Base-by-base conservation (phyloP, 1,140 invertebrate genomes). In the Augochlora pura region DNA sequence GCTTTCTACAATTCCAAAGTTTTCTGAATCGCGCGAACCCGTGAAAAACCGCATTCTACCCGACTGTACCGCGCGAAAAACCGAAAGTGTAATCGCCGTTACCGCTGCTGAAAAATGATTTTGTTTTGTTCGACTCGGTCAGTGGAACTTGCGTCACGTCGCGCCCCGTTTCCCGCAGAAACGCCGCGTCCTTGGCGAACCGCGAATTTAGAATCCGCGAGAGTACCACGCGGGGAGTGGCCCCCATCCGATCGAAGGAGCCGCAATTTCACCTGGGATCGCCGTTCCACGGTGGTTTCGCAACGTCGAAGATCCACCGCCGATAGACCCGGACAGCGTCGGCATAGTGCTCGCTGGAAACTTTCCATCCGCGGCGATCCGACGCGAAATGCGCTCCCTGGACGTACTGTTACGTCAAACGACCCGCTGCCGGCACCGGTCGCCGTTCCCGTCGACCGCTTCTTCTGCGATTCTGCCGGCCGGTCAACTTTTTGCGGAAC, bases 321-420 rank as follows among this genome's bases (percentile, higher is more conserved):
- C 52, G 77, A 79, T 82, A 74, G 68, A 46, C 32, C 57, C n/a
- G 46, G 66, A 62, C 46, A 52, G 42, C 10, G 42, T 12, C 3
- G 42, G 10, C 2, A 10, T 14, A 46, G 10, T 12, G 42, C 2
- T 12, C 12, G 42, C 42, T 46, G 12, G 42, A 80, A 74, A 78
- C 70, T 79, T 82, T 82, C 60, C 70, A 72, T 67, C 68, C 63
- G 76, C 46, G 66, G 46, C 60, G 39, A 42, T 27, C 57, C 59
- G 42, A 77, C 6, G 60, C 14, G 49, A 16, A 60, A 81, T 67
- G 73, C 25, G 67, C 64, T 27, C 52, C 52, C 63, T 64, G 54
- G 54, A 57, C 54, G 54, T 42, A 23, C 25, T 65, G 46, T 74
- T 74, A 74, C 72, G 72, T 74, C 62, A 74, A 74, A 54, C 60